Evolutionary conservation across 1,140 invertebrate species (phyloP).

Genomic region (Oncopeltus fasciatus): DNA sequence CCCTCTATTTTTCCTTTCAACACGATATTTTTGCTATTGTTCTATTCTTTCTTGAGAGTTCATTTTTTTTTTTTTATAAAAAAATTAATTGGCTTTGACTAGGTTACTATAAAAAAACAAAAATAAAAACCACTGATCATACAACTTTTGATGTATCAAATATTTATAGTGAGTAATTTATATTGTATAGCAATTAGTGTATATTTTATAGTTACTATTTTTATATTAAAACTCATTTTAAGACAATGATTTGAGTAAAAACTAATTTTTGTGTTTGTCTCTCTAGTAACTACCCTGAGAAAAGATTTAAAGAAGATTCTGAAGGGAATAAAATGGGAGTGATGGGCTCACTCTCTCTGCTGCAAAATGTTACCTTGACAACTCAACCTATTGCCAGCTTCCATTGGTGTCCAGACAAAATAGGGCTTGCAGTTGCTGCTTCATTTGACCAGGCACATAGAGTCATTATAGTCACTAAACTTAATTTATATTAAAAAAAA

Average conservation of each 20-base stretch:
- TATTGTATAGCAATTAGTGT: background rate
- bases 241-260: too few relatives aligned
- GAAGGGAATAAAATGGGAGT: conserved; percentile 60
- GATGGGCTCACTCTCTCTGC: conserved; percentile 50
- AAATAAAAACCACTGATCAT: too few relatives aligned
- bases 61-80: too few relatives aligned
- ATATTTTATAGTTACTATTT: too few relatives aligned
- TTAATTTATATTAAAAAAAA: conserved; percentile 44
- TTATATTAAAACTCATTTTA: conserved; percentile 10
- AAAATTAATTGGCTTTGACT: too few relatives aligned
- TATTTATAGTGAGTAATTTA: background rate
- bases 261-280: conserved; percentile 21
- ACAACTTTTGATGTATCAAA: too few relatives aligned
- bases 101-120: too few relatives aligned
- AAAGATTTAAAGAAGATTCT: conserved; percentile 46
- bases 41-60: too few relatives aligned
- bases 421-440: conserved; percentile 72
- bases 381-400: conserved; percentile 79
- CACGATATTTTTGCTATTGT: too few relatives aligned
- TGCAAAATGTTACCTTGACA: conserved; percentile 68
- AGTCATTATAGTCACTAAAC: conserved; percentile 75
- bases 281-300: conserved; percentile 68
- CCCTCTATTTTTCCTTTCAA: too few relatives aligned
- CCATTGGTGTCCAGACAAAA: conserved; percentile 84
- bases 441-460: conserved; percentile 86